Conservation (phyloP, 1,140 invertebrate species). For the Nephila pilipes region DNA sequence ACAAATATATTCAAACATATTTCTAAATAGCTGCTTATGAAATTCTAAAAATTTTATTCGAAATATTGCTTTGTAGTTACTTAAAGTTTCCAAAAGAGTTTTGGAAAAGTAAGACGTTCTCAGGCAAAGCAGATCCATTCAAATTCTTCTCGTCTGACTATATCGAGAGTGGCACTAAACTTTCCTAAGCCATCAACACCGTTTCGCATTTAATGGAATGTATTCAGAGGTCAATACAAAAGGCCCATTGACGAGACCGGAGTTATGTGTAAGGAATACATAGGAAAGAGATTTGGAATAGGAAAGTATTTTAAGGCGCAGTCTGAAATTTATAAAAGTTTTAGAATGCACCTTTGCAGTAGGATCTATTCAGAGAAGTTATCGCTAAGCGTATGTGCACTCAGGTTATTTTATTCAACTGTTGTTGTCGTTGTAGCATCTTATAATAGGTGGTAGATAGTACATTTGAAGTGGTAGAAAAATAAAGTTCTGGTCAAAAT, state of each 20-base stretch:
- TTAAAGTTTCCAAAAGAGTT: too few species aligned
- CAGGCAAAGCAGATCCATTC: neutral
- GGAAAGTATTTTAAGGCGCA: neutral
- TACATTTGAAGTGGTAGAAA: too few species aligned
- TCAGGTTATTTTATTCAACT: neutral
- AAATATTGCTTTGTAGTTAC: too few species aligned
- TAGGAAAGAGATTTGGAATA: neutral
- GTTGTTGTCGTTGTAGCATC: neutral
- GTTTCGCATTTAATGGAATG: conserved; percentile 20
- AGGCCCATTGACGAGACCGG: neutral
- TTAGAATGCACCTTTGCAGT: neutral
- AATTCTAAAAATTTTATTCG: too few species aligned
- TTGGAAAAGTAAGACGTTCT: too few species aligned
- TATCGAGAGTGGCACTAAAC: neutral
- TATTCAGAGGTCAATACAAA: conserved; percentile 32
- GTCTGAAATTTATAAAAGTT: neutral
- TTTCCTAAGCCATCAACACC: conserved; percentile 1
- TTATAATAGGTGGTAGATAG: too few species aligned
- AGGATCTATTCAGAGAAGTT: neutral
- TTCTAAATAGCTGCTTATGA: too few species aligned
- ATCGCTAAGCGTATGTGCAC: neutral
- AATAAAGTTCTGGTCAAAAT: too few species aligned
- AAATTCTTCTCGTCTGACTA: neutral
- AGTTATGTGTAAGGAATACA: neutral
- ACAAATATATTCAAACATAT: too few species aligned